phyloP scores from a whole-genome alignment of 2,113 vertebrate genomes.

The Calidris pugnax region DNA sequence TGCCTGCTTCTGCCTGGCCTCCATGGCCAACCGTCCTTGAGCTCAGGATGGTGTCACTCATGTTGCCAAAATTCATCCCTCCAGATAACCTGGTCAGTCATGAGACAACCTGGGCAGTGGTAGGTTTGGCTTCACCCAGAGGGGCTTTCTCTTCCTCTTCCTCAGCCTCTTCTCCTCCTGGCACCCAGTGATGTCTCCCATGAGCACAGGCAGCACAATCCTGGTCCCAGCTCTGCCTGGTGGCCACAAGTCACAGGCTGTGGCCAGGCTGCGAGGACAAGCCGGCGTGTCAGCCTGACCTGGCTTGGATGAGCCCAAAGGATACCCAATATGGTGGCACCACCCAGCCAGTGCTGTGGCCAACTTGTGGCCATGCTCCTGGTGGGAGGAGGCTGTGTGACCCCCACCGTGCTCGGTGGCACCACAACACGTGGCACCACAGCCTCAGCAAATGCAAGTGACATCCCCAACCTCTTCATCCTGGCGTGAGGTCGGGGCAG shows the following conservation, averaged over 20 bases:
- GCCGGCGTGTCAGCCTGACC: not conserved
- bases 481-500: fast-evolving
- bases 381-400: fast-evolving
- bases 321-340: fast-evolving
- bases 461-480: not conserved
- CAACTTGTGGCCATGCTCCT: not conserved
- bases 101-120: not conserved
- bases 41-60: not conserved
- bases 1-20: not conserved
- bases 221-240: not conserved
- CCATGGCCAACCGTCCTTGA: not conserved
- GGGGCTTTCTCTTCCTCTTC: not conserved
- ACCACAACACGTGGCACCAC: not conserved
- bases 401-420: fast-evolving
- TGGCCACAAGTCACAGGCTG: not conserved
- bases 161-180: not conserved
- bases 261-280: not conserved
- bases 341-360: fast-evolving
- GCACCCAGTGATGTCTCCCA: not conserved
- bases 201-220: not conserved
- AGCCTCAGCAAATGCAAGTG: not conserved
- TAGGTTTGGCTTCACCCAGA: not conserved
- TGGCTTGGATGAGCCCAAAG: fast-evolving
- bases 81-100: not conserved
- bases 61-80: not conserved